Evolutionary conservation across 1,140 invertebrate genomes (phyloP), one percentile per base, ranked within the genome.

Genomic region (Anagrus nilaparvatae): DNA sequence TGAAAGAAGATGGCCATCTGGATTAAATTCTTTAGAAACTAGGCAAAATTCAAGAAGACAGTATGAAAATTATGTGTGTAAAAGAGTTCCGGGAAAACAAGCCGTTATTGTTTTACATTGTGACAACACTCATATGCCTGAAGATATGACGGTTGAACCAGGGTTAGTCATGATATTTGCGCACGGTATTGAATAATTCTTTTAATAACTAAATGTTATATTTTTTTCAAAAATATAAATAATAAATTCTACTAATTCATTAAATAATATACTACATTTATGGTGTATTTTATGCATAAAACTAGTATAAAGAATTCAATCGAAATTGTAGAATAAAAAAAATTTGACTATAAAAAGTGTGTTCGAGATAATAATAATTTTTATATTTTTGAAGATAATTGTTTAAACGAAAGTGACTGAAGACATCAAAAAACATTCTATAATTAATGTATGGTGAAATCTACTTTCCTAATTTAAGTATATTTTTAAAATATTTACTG

Each of bases 121-220:
- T 65, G 92, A 97, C 63, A 97, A 97, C 61, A 74, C 78, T 19
- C 92, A 96, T 59, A 91, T 97, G 74, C 82, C 87, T 47, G 88
- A 91, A 50, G 89, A 96, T 52, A 90, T 97, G 79, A 91, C 96
- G 74, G 76, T 93, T 21, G 89, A 95, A 52, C 93, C 93, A 4
- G 93, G 93, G n/a, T 74, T 97, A 48, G 89, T 97, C 12, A 95
- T 97, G 91, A 97, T 97, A 55, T 97, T 97, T 72, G 93, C 93
- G 39, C 92, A 97, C 70, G 93, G 92, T 44, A 91, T 97, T 42
- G 92, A 95, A 70, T 91, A 63, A 72, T 37, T 38, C 61, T 58
- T 10, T 67, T 42, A 9, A 14, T 33, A 36, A 41, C 31, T 39
- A 20, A 36, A 17, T 9, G 19, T 29, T 47, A 47, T 47, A 43